Evolutionary conservation across 2,797 vertebrate species (phyloP), one percentile per base, ranked within the genome.

Genomic region (Anableps anableps): DNA sequence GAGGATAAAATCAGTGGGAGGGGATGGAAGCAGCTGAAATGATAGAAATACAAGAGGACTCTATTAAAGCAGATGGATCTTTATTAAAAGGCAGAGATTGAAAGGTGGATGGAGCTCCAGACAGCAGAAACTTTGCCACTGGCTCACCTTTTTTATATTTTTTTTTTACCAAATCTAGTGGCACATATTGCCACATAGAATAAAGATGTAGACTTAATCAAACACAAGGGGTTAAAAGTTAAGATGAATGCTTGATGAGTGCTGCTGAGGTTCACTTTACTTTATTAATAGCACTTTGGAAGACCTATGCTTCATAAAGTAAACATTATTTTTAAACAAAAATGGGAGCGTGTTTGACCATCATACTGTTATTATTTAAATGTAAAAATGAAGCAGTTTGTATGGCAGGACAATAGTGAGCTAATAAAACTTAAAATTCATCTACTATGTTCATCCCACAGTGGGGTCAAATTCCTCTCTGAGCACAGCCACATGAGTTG

Each of bases 51-150:
- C 85, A 89, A 77, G 64, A 89, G 79, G 87, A 89, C 85, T 93
- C 85, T 84, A 90, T 93, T 90, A 91, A 85, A 75, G 83, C 2
- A 73, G 84, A 70, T 81, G 84, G 81, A 79, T 92, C 88, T 91
- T 93, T 83, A 95, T 93, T 94, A 93, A 91, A 91, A 90, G 76
- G 75, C 78, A 86, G 71, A 85, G 89, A 81, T 83, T 79, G 76
- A 48, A 76, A 84, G 83, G 75, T 48, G 36, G 70, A 76, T 75
- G 74, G 80, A 10, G 60, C 68, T 79, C 62, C 6, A 8, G 72
- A 87, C 85, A 88, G 80, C 64, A 55, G 80, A 36, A 43, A 80
- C 82, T 84, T 87, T 75, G 77, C 83, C 84, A 76, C 29, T 16
- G 31, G 75, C 72, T 62, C 23, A 1, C 76, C 83, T 88, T 58